Evolutionary conservation across 2,113 vertebrate species (phyloP).

Genomic region (Pipra filicauda): DNA sequence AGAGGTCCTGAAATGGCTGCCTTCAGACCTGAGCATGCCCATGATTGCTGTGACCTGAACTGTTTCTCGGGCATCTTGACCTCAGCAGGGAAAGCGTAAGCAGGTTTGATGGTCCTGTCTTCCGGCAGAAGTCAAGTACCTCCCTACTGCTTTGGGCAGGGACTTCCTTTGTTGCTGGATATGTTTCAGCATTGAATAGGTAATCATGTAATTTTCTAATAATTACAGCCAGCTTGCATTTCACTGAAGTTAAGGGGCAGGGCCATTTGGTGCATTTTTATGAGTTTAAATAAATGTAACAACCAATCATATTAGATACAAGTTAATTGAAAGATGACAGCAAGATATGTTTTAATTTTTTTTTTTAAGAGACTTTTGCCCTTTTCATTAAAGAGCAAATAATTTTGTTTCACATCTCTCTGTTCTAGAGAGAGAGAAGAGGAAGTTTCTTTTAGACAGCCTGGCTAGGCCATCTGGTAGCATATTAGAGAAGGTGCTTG

Average conservation of each 20-base stretch:
- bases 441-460: not conserved
- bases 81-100: not conserved
- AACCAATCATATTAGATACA: not conserved
- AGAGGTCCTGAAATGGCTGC: not conserved
- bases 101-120: not conserved
- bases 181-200: not conserved
- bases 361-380: not conserved
- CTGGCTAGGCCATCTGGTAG: not conserved
- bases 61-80: not conserved
- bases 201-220: not conserved
- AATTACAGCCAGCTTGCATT: not conserved
- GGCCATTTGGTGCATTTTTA: accelerated
- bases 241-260: not conserved
- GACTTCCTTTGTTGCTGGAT: conserved; percentile 12
- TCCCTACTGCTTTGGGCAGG: not conserved
- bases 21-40: not conserved
- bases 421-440: not conserved
- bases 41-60: accelerated
- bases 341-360: not conserved
- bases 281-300: not conserved
- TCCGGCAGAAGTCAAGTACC: not conserved
- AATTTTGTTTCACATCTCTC: not conserved
- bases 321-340: not conserved
- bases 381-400: not conserved
- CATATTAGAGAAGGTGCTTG: not conserved